Evolutionary conservation across 23 tunicate genomes (phyloP).

Genomic region (Pegea sp.): DNA sequence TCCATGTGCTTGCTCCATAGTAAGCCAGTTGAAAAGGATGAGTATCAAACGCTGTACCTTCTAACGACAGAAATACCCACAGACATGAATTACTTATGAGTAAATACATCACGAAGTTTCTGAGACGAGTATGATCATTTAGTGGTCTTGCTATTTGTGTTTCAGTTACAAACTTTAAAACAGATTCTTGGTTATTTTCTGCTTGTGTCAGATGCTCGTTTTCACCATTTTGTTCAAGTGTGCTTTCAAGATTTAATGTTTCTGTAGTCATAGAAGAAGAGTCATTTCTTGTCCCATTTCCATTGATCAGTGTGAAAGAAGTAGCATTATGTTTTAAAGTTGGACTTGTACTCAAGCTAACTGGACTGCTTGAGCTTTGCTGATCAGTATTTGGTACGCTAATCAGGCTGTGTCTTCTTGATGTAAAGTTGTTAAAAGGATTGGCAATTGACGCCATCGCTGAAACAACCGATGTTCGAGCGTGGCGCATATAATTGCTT

Average conservation of each 20-base stretch:
- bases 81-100: slow-evolving; percentile 47
- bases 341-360: not conserved
- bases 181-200: no score
- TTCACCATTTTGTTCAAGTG: not conserved
- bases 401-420: not conserved
- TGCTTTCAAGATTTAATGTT: not conserved
- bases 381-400: not conserved
- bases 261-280: not conserved
- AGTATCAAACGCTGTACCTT: slow-evolving; percentile 48
- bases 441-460: not conserved
- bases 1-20: slow-evolving; percentile 32
- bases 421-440: not conserved
- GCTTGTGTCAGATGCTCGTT: no score
- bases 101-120: slow-evolving; percentile 41
- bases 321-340: not conserved
- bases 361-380: not conserved
- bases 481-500: no score
- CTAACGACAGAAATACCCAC: slow-evolving; percentile 69
- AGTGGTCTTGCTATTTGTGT: not conserved
- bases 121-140: not conserved
- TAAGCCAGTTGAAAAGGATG: slow-evolving; percentile 18
- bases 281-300: not conserved
- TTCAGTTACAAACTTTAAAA: not conserved
- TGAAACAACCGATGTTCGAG: not conserved
- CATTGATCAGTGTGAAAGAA: not conserved